Evolutionary conservation across 2,797 vertebrate species (phyloP).

Genomic region (Microhierax caerulescens): DNA sequence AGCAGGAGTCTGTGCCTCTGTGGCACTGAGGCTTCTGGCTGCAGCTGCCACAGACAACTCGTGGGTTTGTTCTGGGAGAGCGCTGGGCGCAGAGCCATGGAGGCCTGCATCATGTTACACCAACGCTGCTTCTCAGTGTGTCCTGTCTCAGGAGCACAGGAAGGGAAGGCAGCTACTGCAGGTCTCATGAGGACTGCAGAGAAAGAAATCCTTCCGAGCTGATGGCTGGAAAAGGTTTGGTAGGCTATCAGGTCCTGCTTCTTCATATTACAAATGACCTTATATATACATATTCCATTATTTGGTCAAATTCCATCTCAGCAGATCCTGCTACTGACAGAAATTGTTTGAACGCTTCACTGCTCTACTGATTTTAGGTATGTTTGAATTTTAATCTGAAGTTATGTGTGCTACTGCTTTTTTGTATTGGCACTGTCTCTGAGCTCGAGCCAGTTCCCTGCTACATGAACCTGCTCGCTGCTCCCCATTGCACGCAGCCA

Average conservation of each 20-base stretch:
- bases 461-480: background rate
- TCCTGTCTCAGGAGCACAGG: background rate
- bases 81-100: background rate
- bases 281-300: background rate
- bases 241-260: background rate
- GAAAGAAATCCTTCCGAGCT: background rate
- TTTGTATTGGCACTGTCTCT: background rate
- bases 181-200: background rate
- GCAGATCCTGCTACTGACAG: background rate
- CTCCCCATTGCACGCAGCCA: background rate
- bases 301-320: background rate
- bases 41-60: background rate
- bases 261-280: background rate
- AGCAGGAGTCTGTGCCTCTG: background rate
- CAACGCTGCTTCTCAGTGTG: background rate
- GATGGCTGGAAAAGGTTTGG: background rate
- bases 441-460: background rate
- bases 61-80: background rate
- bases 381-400: background rate
- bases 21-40: background rate
- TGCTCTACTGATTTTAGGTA: background rate
- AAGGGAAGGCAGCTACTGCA: background rate
- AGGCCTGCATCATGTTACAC: background rate
- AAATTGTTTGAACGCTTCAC: background rate
- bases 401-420: background rate